phyloP scores from a whole-genome alignment of 1,140 invertebrate species.

The Varroa destructor region DNA sequence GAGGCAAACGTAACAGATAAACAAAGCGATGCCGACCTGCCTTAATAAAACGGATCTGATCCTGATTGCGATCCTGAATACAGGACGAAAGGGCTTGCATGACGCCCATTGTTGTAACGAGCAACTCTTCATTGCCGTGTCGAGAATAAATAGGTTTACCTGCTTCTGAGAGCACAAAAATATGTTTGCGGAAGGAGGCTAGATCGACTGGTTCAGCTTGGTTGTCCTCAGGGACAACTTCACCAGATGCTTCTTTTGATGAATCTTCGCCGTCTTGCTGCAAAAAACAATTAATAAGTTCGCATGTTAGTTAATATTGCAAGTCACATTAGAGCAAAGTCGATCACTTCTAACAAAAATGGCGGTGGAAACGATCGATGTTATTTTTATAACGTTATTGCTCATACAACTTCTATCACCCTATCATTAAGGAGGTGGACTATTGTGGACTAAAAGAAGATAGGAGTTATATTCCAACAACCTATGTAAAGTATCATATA shows the following conservation, averaged over 20 bases:
- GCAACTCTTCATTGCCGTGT: constrained; percentile 81
- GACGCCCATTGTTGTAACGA: constrained; percentile 83
- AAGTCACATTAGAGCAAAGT: too few relatives aligned
- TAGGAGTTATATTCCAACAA: too few relatives aligned
- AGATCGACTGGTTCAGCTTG: constrained; percentile 26
- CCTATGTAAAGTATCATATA: too few relatives aligned
- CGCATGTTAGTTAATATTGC: neutral
- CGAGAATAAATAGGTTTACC: constrained; percentile 91
- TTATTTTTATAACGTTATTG: too few relatives aligned
- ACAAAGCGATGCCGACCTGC: constrained; percentile 74
- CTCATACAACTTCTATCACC: too few relatives aligned
- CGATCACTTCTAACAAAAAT: too few relatives aligned
- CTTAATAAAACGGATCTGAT: constrained; percentile 67
- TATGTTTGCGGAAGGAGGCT: constrained; percentile 60
- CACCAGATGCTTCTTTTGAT: neutral
- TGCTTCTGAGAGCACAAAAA: constrained; percentile 83
- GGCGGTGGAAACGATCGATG: too few relatives aligned
- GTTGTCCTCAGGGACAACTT: neutral
- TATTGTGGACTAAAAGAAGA: too few relatives aligned
- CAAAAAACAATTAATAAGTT: neutral
- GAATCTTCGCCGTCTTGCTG: constrained; percentile 1
- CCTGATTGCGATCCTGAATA: constrained; percentile 59
- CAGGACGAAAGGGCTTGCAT: constrained; percentile 89
- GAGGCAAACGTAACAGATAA: constrained; percentile 68
- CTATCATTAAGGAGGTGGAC: too few relatives aligned